Evolutionary conservation across 2,113 vertebrate species (phyloP).

Genomic region (Emberiza fucata): DNA sequence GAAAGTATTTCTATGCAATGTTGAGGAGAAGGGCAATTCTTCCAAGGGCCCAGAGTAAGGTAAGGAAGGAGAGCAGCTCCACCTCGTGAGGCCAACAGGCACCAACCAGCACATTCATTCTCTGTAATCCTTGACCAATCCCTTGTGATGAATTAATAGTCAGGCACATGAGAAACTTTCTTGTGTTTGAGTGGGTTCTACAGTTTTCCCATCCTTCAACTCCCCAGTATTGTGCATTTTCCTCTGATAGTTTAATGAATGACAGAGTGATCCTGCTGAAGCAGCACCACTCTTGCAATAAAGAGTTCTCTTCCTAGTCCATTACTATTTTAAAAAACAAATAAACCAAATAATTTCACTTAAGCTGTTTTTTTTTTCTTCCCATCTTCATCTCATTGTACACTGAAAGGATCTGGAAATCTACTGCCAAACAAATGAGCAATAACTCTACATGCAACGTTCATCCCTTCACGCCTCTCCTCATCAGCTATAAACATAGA

Average conservation of each 20-base stretch:
- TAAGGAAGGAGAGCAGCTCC: background rate
- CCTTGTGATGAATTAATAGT: fast-evolving
- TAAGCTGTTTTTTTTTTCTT: background rate
- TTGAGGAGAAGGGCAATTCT: fast-evolving
- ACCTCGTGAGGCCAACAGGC: background rate
- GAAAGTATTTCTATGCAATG: background rate
- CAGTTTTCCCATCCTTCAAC: background rate
- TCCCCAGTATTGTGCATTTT: background rate
- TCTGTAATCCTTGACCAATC: background rate
- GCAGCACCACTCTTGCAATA: background rate
- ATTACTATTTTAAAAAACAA: background rate
- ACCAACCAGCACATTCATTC: fast-evolving
- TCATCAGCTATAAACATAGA: background rate
- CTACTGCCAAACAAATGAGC: background rate
- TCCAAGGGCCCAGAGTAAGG: background rate
- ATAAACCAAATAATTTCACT: background rate
- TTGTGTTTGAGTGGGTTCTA: background rate
- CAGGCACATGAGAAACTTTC: background rate
- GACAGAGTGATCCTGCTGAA: background rate
- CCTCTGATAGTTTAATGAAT: background rate
- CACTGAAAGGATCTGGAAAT: background rate
- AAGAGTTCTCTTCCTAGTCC: background rate
- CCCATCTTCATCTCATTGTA: background rate
- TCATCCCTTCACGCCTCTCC: background rate
- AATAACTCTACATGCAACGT: background rate